These are phyloP conservation scores for Ptychoptera contaminata DNA, from an alignment of 2,888 invertebrate species.

Conservation along the genomic window DNA sequence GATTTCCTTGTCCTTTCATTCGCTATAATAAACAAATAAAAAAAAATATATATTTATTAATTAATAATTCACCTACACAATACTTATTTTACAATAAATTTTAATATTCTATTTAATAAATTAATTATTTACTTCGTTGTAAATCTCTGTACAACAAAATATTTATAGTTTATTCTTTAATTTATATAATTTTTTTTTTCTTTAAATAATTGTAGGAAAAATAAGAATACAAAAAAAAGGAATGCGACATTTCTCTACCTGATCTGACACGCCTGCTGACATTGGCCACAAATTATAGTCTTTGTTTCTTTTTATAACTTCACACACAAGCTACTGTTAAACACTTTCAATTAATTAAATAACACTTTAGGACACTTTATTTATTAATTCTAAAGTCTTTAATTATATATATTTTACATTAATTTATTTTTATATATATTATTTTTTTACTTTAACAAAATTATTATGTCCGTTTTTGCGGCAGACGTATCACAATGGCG, in stretches of 20 bases:
- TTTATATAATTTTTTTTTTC: too few species aligned
- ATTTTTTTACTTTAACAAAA: too few species aligned
- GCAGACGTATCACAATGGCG: conserved; percentile 14
- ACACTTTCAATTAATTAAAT: background rate
- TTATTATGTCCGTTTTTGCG: conserved; percentile 9
- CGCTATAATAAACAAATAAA: conserved; percentile 49
- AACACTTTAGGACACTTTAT: conserved; percentile 3
- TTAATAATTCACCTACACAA: too few species aligned
- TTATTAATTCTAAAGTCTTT: background rate
- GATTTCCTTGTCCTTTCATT: conserved; percentile 78
- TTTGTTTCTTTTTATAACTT: conserved; percentile 21
- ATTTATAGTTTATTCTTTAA: background rate
- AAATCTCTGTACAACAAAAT: background rate
- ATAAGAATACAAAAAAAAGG: conserved; percentile 9
- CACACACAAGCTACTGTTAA: background rate
- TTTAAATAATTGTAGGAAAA: too few species aligned
- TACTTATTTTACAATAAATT: background rate
- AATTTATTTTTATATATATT: background rate
- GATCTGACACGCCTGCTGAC: conserved; percentile 86
- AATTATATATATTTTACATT: background rate
- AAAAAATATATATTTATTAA: conserved; percentile 26
- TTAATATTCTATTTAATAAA: conserved; percentile 9
- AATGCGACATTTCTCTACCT: conserved; percentile 39
- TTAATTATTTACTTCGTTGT: conserved; percentile 11
- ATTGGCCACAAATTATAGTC: conserved; percentile 54